phyloP scores from a whole-genome alignment of 2,888 invertebrate species.

The Lottia gigantea region DNA sequence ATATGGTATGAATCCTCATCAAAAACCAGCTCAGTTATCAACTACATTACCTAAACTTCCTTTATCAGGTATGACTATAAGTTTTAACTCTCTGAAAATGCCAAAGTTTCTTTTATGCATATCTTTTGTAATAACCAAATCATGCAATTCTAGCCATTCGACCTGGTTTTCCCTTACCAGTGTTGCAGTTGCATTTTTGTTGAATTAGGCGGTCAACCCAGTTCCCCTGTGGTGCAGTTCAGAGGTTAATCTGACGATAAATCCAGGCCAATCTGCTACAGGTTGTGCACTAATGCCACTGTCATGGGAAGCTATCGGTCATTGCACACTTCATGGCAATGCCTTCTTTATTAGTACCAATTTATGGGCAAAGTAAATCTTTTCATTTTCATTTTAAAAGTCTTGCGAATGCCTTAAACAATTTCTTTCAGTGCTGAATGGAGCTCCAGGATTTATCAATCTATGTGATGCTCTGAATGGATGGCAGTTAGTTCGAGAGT shows the following conservation, averaged over 20 bases:
- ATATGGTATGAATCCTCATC: slow-evolving; percentile 98
- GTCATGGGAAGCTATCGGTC: no score
- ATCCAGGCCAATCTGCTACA: background rate
- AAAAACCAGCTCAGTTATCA: slow-evolving; percentile 93
- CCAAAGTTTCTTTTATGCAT: background rate
- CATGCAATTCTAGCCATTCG: background rate
- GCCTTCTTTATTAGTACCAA: no score
- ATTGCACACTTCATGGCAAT: no score
- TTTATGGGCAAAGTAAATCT: no score
- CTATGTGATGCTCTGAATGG: slow-evolving; percentile 96
- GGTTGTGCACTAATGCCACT: no score
- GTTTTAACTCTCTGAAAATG: background rate
- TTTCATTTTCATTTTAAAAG: no score
- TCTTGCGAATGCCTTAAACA: no score
- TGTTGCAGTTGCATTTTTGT: no score
- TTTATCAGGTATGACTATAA: slow-evolving; percentile 72
- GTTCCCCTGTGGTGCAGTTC: no score
- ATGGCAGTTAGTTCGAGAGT: slow-evolving; percentile 93
- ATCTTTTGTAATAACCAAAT: background rate
- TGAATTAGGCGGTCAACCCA: no score
- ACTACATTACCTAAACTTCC: slow-evolving; percentile 84
- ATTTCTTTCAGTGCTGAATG: slow-evolving; percentile 81
- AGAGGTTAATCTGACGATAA: no score
- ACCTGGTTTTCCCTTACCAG: background rate
- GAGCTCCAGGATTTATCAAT: slow-evolving; percentile 97